These are phyloP conservation scores for Oceanodroma leucorhoa DNA, from an alignment of 2,797 vertebrate genomes.

Conservation along the genomic window DNA sequence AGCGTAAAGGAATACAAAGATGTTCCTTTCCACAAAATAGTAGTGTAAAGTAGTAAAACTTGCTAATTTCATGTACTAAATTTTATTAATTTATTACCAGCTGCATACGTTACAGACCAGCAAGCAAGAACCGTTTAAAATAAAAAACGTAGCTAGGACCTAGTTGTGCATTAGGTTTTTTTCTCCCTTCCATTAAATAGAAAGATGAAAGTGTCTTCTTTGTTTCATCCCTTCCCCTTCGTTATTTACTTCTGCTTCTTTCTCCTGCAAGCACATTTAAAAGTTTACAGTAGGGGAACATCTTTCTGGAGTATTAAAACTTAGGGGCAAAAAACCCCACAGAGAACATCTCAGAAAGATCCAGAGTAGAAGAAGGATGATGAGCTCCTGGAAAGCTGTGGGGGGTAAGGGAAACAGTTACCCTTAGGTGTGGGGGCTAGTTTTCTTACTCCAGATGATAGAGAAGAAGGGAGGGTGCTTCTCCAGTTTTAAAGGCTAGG, in stretches of 20 bases:
- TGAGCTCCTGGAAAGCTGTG: not conserved
- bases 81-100: not conserved
- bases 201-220: not conserved
- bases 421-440: not conserved
- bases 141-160: not conserved
- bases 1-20: not conserved
- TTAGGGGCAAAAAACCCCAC: not conserved
- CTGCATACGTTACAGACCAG: not conserved
- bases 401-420: not conserved
- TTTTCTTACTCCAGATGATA: not conserved
- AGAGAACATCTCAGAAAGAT: not conserved
- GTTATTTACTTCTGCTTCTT: not conserved
- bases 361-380: not conserved
- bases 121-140: not conserved
- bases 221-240: not conserved
- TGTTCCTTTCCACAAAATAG: not conserved
- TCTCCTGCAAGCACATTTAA: not conserved
- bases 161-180: not conserved
- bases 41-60: not conserved
- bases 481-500: not conserved
- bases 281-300: not conserved
- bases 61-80: not conserved
- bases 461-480: not conserved
- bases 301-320: not conserved
- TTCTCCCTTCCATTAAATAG: fast-evolving